Conservation (phyloP, 2,113 vertebrate species). For the Rhabdornis inornatus region DNA sequence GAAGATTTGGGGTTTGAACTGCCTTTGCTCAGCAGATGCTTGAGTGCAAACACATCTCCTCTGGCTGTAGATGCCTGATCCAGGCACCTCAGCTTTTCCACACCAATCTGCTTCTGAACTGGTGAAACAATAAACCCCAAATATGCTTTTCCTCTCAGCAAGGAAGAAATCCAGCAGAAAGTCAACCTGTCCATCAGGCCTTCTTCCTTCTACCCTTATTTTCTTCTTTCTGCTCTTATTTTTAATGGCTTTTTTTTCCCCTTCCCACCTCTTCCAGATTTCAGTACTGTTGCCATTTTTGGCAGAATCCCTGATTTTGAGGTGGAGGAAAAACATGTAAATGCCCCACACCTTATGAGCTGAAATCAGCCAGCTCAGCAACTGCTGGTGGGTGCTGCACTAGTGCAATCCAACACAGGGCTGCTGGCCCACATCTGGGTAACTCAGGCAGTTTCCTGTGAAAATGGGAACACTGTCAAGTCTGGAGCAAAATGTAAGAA, state of each 20-base stretch:
- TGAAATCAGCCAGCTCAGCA: slow-evolving; percentile 43
- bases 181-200: background rate
- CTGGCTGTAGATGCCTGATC: background rate
- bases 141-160: background rate
- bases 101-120: background rate
- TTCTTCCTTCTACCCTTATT: background rate
- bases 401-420: slow-evolving; percentile 10
- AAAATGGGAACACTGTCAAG: slow-evolving; percentile 60
- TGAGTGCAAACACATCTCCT: background rate
- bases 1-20: background rate
- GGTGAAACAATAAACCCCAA: background rate
- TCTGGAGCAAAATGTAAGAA: slow-evolving; percentile 53
- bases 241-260: background rate
- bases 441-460: slow-evolving; percentile 57
- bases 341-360: background rate
- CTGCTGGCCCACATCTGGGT: slow-evolving; percentile 46
- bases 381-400: background rate
- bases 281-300: background rate
- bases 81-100: background rate
- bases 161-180: background rate
- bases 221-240: background rate
- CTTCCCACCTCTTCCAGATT: background rate
- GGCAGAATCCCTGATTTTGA: slow-evolving; percentile 12
- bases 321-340: slow-evolving; percentile 17
- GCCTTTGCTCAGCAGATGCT: background rate